Evolutionary conservation across 2,888 invertebrate species (phyloP), one percentile per base, ranked within the genome.

Genomic region (Capitulum mitella): DNA sequence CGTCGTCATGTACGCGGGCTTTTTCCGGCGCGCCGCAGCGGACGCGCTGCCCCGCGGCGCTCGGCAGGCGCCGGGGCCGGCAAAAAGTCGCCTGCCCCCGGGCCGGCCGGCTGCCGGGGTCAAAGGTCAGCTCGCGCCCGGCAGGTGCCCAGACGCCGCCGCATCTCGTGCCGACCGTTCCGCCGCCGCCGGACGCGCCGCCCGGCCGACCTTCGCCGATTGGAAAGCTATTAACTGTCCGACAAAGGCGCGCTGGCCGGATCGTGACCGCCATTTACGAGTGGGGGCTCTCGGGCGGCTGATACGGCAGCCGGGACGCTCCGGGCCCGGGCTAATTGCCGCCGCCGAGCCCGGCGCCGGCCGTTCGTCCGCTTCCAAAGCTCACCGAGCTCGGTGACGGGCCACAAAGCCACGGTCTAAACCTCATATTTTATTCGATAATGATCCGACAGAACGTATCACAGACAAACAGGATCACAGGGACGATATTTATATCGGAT

Each of bases 391-490:
- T 48, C 16, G 48, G 48, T 6, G 12, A 14, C 48, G 48, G 48
- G 16, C 48, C 16, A 48, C 48, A 48, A 14, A 14, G 48, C 16
- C 48, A 10, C 48, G 19, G 16, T 19, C 1, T 64, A 29, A 64
- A 16, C 16, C 10, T 34, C 32, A 64, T 34, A 3, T 19, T 64
- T 12, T 64, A 64, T 64, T 64, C 64, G 22, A 37, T 64, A 64
- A 64, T 64, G 22, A 61, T 61, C 29, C 8, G 16, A 34, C 64
- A 64, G 34, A 34, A 64, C 64, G 19, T 64, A 64, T 64, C 64
- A 64, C 64, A 64, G 64, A 37, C 64, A 34, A 64, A 64, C 6
- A 22, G 64, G 64, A 64, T 64, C 64, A 64, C 64, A 64, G 64
- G 64, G 19, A 64, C 34, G 34, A 22, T 34, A 64, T 64, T 34